A percentile compares a stretch with the other conserved stretches of the same genome.
These are phyloP conservation scores for Myrmecophaga tridactyla DNA, from an alignment of 2,113 vertebrate genomes.

Conservation along the genomic window DNA sequence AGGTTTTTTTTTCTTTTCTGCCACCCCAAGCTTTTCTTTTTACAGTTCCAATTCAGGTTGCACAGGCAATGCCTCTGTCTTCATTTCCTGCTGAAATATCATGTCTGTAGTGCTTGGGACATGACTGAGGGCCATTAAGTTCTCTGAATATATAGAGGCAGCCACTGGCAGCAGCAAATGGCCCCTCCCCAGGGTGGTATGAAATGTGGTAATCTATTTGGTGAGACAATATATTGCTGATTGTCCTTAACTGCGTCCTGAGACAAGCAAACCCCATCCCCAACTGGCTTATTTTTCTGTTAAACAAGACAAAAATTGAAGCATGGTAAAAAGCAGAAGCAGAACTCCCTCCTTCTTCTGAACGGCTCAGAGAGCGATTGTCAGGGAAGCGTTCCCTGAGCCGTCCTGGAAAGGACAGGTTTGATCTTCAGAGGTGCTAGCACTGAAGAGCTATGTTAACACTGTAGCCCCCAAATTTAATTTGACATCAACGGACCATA, in stretches of 20 bases:
- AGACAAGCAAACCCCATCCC: background rate
- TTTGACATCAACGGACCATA: background rate
- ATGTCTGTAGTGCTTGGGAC: no score
- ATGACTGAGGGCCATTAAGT: background rate
- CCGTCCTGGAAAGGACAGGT: background rate
- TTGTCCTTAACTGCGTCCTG: background rate
- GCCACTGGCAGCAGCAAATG: background rate
- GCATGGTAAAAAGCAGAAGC: background rate
- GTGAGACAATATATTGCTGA: background rate
- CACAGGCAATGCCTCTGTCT: accelerated
- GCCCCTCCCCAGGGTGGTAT: background rate
- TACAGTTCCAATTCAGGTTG: background rate
- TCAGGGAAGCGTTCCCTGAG: background rate
- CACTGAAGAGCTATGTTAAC: background rate
- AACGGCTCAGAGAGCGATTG: background rate
- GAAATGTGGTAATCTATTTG: background rate
- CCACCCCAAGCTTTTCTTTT: background rate
- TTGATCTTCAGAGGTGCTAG: background rate
- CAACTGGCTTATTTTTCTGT: background rate
- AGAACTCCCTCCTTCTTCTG: background rate
- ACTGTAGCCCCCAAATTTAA: background rate
- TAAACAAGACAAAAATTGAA: background rate
- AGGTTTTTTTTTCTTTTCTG: background rate
- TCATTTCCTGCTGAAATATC: background rate
- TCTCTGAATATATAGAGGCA: background rate